Evolutionary conservation across 2,797 vertebrate species (phyloP).

Genomic region (Odontamblyopus rebecca): DNA sequence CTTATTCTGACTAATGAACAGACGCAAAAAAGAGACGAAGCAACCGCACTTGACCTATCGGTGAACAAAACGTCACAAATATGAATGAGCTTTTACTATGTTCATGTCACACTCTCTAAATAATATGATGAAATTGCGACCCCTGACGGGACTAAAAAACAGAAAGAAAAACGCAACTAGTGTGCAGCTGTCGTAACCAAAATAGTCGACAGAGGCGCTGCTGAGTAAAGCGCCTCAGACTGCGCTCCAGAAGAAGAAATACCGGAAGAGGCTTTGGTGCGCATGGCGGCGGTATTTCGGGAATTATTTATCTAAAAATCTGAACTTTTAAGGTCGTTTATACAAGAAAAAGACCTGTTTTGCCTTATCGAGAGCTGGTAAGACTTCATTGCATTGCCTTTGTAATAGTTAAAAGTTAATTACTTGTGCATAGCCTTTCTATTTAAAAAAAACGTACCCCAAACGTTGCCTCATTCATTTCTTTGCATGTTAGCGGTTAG

Average conservation of each 20-base stretch:
- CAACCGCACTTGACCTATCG: too few relatives aligned
- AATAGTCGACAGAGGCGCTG: slow-evolving; percentile 8
- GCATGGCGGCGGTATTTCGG: slow-evolving; percentile 71
- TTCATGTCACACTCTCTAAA: background rate
- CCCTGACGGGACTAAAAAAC: background rate
- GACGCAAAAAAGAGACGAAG: too few relatives aligned
- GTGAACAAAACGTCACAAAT: too few relatives aligned
- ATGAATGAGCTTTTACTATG: background rate
- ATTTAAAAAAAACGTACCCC: slow-evolving; percentile 42
- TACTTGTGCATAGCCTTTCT: background rate
- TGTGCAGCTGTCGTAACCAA: background rate
- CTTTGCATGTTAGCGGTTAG: slow-evolving; percentile 43
- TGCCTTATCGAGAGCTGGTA: slow-evolving; percentile 34
- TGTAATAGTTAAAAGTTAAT: rapidly evolving
- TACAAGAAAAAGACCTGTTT: background rate
- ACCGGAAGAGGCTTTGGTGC: slow-evolving; percentile 42
- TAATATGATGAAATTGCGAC: background rate
- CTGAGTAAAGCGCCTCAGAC: background rate
- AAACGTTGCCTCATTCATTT: slow-evolving; percentile 64
- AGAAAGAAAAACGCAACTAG: too few relatives aligned
- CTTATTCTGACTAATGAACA: too few relatives aligned
- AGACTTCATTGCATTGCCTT: background rate
- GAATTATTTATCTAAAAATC: slow-evolving; percentile 23
- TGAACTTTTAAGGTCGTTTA: background rate
- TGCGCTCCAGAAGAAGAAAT: slow-evolving; percentile 40